These are phyloP conservation scores for Rhombomys opimus DNA, from an alignment of 2,113 vertebrate species.

Conservation along the genomic window DNA sequence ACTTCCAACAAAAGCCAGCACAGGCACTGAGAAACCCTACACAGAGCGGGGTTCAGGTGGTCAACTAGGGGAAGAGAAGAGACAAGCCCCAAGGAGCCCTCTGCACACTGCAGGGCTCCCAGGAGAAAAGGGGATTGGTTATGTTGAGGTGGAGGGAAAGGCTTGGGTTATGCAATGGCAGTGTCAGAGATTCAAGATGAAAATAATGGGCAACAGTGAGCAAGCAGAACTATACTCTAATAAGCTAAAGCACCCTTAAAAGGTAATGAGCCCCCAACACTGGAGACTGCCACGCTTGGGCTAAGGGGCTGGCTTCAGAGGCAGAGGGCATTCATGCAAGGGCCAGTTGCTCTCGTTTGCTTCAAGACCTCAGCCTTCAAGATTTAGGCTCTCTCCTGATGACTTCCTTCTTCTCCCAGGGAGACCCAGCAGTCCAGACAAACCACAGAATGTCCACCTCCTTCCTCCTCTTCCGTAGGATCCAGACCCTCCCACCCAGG, in stretches of 20 bases:
- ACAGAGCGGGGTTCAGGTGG: background rate
- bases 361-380: background rate
- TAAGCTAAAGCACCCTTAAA: background rate
- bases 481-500: background rate
- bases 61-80: background rate
- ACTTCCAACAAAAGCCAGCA: background rate
- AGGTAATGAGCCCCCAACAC: background rate
- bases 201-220: background rate
- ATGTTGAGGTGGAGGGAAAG: background rate
- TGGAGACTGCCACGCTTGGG: background rate
- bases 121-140: background rate
- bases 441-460: background rate
- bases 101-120: background rate
- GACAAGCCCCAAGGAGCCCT: background rate
- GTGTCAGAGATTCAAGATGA: constrained; percentile 13
- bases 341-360: background rate
- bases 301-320: background rate
- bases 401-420: background rate
- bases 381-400: background rate
- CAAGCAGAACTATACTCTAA: background rate
- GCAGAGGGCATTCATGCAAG: background rate
- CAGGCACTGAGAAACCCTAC: background rate
- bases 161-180: background rate
- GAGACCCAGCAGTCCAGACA: background rate
- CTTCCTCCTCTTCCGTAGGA: background rate